Base-by-base conservation (phyloP, 2,113 vertebrate genomes). In the Paraplagusia blochii region DNA sequence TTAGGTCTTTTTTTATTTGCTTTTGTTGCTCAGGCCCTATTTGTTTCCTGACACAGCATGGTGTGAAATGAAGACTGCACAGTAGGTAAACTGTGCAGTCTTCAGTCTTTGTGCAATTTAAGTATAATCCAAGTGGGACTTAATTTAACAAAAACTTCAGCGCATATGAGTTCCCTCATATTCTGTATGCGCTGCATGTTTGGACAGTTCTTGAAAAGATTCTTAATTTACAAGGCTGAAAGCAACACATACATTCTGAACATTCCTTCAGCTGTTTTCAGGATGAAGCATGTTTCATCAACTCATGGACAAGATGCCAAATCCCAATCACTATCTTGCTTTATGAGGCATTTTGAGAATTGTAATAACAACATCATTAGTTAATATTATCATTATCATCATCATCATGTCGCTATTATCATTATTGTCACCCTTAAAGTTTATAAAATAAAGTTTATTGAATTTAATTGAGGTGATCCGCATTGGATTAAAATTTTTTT, bases 191-290 rank as follows among this genome's bases (percentile, higher is more conserved):
- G 10, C 44, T n/a, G 14, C 45, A 50, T 2, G 34, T 50, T 44
- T 9, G n/a, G 11, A 17, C 16, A 33, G 4, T 19, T 9, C 49
- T 50, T 54, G 11, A 68, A 59, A 33, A 11, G 11, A 43, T n/a
- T 8, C 19, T 39, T 5, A 19, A 36, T 34, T 16, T 7, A 29
- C 16, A 51, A 48, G 2, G 15, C 9, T 11, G n/a, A 53, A 17
- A 49, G 46, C 2, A 1, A 15, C 1, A 34, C 8, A 35, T 33
- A 35, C 14, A 0, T 9, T 11, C 19, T 18, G 29, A 43, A n/a
- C 38, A 36, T 54, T 60, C 16, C 47, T 44, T 56, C 36, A 55
- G 45, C 17, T 29, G 57, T 36, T 39, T n/a, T 45, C 15, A 61
- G 40, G 46, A 48, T 7, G 22, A 46, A 18, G 13, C n/a, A 42